A percentile compares a stretch with the other conserved stretches of the same genome.
phyloP scores from a whole-genome alignment of 2,797 vertebrate species.

The Pogoniulus pusillus region DNA sequence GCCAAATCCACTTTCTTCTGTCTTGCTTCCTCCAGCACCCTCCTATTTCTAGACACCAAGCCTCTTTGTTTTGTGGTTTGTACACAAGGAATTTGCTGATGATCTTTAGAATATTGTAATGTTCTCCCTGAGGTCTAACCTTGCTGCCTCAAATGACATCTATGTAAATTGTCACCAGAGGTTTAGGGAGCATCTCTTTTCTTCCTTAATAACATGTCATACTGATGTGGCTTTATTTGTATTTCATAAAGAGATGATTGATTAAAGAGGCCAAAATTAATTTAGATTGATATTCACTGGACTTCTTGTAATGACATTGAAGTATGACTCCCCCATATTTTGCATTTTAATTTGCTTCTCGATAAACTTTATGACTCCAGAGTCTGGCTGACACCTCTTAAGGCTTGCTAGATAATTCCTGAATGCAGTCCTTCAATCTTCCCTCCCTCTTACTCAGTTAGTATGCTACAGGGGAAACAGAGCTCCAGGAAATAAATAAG shows the following conservation, averaged over 20 bases:
- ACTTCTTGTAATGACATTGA: slow-evolving; percentile 21
- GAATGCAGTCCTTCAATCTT: background rate
- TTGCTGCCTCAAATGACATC: slow-evolving; percentile 45
- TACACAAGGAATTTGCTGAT: slow-evolving; percentile 21
- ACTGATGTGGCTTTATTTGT: slow-evolving; percentile 55
- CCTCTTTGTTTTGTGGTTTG: background rate
- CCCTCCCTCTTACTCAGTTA: background rate
- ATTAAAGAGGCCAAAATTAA: slow-evolving; percentile 64
- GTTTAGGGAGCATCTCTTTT: slow-evolving; percentile 57
- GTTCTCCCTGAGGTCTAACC: slow-evolving; percentile 34
- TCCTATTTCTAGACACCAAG: background rate
- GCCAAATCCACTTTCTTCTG: background rate
- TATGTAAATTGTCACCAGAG: slow-evolving; percentile 57
- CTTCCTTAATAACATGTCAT: slow-evolving; percentile 63
- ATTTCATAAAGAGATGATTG: slow-evolving; percentile 56
- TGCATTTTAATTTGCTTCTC: slow-evolving; percentile 55
- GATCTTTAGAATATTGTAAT: slow-evolving; percentile 57
- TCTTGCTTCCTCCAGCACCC: background rate
- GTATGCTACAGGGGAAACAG: background rate
- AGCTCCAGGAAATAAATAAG: background rate
- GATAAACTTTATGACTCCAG: slow-evolving; percentile 1
- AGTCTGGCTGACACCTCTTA: background rate
- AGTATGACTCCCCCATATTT: slow-evolving; percentile 9
- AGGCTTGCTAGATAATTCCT: background rate
- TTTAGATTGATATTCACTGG: slow-evolving; percentile 57